phyloP scores from a whole-genome alignment of 2,113 vertebrate species.

The Channa argus region DNA sequence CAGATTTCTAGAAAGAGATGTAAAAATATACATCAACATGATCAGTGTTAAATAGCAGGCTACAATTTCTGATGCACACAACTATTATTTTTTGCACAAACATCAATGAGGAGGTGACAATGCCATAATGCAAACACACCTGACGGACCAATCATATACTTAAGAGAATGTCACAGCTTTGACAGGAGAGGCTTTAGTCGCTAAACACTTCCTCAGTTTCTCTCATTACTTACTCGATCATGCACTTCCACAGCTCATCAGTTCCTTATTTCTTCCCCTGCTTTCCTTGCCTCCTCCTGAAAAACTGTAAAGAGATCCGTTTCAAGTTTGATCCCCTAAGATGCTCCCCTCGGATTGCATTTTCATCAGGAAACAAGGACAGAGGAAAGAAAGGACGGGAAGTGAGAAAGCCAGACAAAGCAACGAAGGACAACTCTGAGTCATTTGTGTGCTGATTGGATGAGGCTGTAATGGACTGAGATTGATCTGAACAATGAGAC shows the following conservation, averaged over 20 bases:
- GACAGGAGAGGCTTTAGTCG: constrained; percentile 61
- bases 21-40: constrained; percentile 79
- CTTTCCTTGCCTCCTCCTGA: constrained; percentile 65
- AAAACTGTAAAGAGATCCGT: constrained; percentile 47
- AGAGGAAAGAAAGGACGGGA: constrained; percentile 45
- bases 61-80: constrained; percentile 75
- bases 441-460: constrained; percentile 58
- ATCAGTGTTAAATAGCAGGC: constrained; percentile 82
- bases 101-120: constrained; percentile 67
- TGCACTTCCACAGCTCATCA: constrained; percentile 67
- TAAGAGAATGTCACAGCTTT: constrained; percentile 59
- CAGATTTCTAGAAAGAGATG: constrained; percentile 82
- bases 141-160: constrained; percentile 76
- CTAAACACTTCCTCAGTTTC: constrained; percentile 66
- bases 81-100: constrained; percentile 76
- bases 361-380: constrained; percentile 65
- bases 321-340: constrained; percentile 51
- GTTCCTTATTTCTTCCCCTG: constrained; percentile 54
- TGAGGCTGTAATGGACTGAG: constrained; percentile 39
- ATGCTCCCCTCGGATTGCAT: constrained; percentile 65
- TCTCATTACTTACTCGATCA: constrained; percentile 50
- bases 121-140: constrained; percentile 71
- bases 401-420: constrained; percentile 33
- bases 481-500: constrained; percentile 67
- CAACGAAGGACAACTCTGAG: constrained; percentile 26